These are phyloP conservation scores for Mya arenaria DNA, from an alignment of 1,140 invertebrate species.

Conservation along the genomic window DNA sequence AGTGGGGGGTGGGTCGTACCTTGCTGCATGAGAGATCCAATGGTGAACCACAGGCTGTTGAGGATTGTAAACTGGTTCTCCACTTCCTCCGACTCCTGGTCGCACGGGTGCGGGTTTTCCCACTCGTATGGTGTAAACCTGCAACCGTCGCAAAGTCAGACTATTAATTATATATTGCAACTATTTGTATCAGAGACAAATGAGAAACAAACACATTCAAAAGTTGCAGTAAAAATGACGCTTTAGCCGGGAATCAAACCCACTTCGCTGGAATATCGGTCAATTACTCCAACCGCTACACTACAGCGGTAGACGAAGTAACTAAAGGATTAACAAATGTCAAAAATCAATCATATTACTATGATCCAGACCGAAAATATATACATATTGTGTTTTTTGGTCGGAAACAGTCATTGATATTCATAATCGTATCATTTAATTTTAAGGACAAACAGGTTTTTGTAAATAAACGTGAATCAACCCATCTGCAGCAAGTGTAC, in stretches of 20 bases:
- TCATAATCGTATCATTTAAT: too few species aligned
- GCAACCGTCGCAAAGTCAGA: constrained; percentile 84
- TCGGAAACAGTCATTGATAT: too few species aligned
- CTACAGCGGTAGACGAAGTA: not conserved
- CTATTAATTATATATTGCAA: not conserved
- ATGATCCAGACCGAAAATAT: too few species aligned
- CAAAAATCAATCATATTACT: too few species aligned
- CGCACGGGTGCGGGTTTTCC: constrained; percentile 83
- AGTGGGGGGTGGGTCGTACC: too few species aligned
- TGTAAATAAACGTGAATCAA: too few species aligned
- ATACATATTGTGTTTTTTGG: too few species aligned
- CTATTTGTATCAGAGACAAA: not conserved
- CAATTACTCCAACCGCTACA: not conserved
- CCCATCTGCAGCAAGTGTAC: too few species aligned
- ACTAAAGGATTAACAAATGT: not conserved
- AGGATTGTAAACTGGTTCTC: constrained; percentile 86
- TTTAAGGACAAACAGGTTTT: too few species aligned
- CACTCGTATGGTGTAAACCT: constrained; percentile 94
- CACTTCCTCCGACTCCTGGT: constrained; percentile 79
- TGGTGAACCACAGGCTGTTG: constrained; percentile 91
- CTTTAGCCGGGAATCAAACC: not conserved
- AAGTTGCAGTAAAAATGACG: not conserved
- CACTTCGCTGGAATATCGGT: constrained; percentile 78
- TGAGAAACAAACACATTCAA: not conserved
- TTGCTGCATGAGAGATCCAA: constrained; percentile 99